phyloP scores from a whole-genome alignment of 2,113 vertebrate genomes.

The Chaetodon auriga region DNA sequence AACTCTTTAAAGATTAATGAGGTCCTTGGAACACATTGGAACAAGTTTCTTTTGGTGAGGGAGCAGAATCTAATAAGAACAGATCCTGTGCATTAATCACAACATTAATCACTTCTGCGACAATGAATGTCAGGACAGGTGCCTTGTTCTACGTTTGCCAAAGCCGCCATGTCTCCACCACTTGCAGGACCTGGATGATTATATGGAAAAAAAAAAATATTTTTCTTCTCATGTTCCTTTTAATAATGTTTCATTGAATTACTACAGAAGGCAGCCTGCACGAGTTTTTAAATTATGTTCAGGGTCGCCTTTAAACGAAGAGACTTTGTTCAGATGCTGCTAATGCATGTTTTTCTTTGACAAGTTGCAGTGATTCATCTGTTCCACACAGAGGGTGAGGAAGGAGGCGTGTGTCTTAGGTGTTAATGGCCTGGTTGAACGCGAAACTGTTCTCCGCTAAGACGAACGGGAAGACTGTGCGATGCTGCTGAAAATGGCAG shows the following conservation, averaged over 20 bases:
- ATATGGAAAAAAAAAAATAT: background rate
- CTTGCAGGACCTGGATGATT: conserved; percentile 7
- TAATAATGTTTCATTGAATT: background rate
- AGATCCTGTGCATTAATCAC: conserved; percentile 57
- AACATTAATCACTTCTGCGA: conserved; percentile 58
- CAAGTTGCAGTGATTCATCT: conserved; percentile 24
- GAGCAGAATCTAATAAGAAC: conserved; percentile 59
- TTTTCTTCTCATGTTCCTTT: conserved; percentile 16
- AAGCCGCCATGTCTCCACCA: background rate
- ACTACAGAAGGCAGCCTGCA: background rate
- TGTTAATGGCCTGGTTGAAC: conserved; percentile 12
- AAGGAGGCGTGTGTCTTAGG: background rate
- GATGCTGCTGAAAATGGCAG: background rate
- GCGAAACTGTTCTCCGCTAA: background rate
- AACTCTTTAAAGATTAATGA: conserved; percentile 69
- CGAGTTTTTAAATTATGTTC: conserved; percentile 9
- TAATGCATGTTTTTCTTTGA: conserved; percentile 38
- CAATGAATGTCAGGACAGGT: conserved; percentile 49
- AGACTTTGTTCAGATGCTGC: conserved; percentile 14
- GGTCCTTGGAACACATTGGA: conserved; percentile 55
- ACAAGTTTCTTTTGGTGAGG: conserved; percentile 49
- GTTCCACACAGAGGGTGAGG: background rate
- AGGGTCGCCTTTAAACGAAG: conserved; percentile 13
- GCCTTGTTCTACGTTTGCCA: conserved; percentile 6
- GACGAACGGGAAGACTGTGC: background rate